Evolutionary conservation across 2,888 invertebrate genomes (phyloP), one percentile per base, ranked within the genome.

Genomic region (Gortyna flavago): DNA sequence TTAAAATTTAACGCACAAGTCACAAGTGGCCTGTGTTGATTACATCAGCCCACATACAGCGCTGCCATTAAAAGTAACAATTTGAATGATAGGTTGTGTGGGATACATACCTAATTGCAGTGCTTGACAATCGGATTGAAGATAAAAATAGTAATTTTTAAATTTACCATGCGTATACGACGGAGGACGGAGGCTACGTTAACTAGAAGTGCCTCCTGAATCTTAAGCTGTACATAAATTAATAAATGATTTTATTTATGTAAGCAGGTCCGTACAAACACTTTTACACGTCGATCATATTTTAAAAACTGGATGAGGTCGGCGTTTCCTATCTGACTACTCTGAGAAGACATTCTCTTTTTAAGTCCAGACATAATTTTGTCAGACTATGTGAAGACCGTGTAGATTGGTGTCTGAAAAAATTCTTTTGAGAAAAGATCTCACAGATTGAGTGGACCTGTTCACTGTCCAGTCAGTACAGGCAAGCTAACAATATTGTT

Each of bases 71-170:
- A 41, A 32, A 32, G 44, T 72, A 4, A 35, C 35, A 54, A 57
- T 57, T 41, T 25, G n/a, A 66, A 77, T 62, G 18, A 41, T 29
- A 62, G 35, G 4, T 57, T 35, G n/a, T 68, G 44, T 57, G 64
- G 44, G 35, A 57, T 70, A 77, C 18, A 9, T 65, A 35, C n/a
- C n/a, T n/a, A 54, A 77, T 67, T 67, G 72, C 25, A 7, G 5
- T 48, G n/a, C 38, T 77, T 48, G 70, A 65, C 64, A 71, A 38
- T 59, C 1, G 16, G 25, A 11, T 48, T 48, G 57, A 57, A 57
- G 77, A 38, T 38, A 64, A 57, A 29, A 13, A 70, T 38, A 1
- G 18, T 32, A 9, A 44, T 32, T 68, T 48, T 68, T 32, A 32
- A 25, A 32, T 64, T 74, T 32, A 18, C 29, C 25, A 0, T 32